These are phyloP conservation scores for Galemys pyrenaicus DNA, from an alignment of 2,113 vertebrate species.

Conservation along the genomic window DNA sequence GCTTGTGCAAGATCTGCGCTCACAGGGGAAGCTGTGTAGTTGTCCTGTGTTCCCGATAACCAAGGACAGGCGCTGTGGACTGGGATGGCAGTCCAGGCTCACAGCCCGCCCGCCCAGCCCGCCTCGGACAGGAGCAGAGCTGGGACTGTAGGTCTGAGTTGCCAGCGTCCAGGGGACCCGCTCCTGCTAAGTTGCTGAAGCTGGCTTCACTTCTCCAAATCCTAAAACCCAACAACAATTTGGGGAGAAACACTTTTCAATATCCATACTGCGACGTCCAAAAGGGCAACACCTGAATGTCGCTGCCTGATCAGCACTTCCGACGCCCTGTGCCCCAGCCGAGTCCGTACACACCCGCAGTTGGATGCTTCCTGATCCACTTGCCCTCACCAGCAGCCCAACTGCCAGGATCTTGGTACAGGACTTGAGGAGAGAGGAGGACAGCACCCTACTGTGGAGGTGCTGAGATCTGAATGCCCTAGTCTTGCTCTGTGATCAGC, in stretches of 20 bases:
- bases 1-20: background rate
- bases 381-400: background rate
- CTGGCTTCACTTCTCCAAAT: background rate
- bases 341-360: background rate
- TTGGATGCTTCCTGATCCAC: background rate
- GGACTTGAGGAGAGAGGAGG: background rate
- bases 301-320: background rate
- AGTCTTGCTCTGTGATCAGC: background rate
- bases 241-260: background rate
- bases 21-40: background rate
- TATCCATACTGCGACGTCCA: background rate
- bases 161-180: background rate
- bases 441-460: background rate
- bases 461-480: background rate
- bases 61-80: background rate
- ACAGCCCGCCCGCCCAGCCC: fast-evolving
- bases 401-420: fast-evolving
- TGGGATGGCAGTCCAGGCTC: background rate
- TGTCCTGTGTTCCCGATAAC: fast-evolving
- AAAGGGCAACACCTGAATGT: background rate
- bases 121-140: too few species aligned
- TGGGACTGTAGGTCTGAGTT: too few species aligned
- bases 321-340: fast-evolving
- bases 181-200: background rate
- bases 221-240: background rate